Conservation (phyloP, 1,140 invertebrate species). For the Drosophila sp. region DNA sequence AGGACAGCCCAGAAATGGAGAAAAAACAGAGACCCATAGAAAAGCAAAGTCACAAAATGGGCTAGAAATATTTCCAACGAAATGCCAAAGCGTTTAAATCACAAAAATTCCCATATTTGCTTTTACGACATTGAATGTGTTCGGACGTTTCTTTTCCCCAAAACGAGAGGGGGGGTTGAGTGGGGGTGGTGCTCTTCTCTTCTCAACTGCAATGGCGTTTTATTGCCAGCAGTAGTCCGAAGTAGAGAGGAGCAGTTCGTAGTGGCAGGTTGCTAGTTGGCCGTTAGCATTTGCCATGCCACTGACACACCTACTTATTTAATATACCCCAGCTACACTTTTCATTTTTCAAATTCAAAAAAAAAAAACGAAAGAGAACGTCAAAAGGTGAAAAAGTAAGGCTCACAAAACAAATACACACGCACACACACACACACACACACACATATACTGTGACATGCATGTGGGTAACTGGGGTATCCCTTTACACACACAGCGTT, state of each 20-base stretch:
- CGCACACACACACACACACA: conserved; percentile 21
- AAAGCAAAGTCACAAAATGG: conserved; percentile 7
- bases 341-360: conserved; percentile 58
- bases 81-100: conserved; percentile 64
- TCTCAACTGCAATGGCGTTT: conserved; percentile 19
- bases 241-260: not conserved
- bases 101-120: conserved; percentile 63
- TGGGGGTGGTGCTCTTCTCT: not conserved
- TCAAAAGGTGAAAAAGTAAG: conserved; percentile 73
- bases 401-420: conserved; percentile 53
- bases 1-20: conserved; percentile 24
- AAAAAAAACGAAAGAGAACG: conserved; percentile 20
- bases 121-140: conserved; percentile 59
- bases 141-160: conserved; percentile 8
- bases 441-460: conserved; percentile 4
- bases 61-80: not conserved
- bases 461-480: conserved; percentile 32
- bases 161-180: too few relatives aligned
- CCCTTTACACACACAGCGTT: conserved; percentile 57
- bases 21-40: conserved; percentile 2
- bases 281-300: conserved; percentile 44
- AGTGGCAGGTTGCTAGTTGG: conserved; percentile 12
- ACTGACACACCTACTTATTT: conserved; percentile 72
- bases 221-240: conserved; percentile 30
- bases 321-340: conserved; percentile 70